Conservation (phyloP, 2,113 vertebrate species). For the Dascyllus trimaculatus region DNA sequence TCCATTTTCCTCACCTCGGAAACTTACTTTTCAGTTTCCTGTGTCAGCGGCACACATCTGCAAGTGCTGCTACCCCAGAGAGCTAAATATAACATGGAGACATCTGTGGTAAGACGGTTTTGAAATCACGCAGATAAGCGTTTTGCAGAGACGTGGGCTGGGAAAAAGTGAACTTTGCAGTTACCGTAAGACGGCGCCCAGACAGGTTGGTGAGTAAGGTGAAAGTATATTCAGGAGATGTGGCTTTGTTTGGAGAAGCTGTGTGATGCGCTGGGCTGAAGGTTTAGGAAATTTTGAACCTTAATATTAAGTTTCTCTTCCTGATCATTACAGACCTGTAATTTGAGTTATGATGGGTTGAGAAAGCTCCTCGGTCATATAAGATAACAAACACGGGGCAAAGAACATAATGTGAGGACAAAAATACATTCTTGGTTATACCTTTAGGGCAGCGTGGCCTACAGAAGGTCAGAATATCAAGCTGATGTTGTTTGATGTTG, state of each 20-base stretch:
- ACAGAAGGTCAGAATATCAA: conserved; percentile 1
- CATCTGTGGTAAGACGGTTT: conserved; percentile 57
- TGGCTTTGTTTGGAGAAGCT: conserved; percentile 39
- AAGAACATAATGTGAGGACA: conserved; percentile 23
- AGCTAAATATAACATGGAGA: conserved; percentile 69
- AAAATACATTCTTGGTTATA: conserved; percentile 40
- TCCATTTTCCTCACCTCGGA: conserved; percentile 51
- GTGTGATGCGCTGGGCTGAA: conserved; percentile 24
- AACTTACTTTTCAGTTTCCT: conserved; percentile 47
- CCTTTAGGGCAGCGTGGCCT: conserved; percentile 9
- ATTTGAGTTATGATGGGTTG: conserved; percentile 51
- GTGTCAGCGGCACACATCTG: conserved; percentile 32
- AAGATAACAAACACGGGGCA: conserved; percentile 47
- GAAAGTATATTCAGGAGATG: conserved; percentile 4
- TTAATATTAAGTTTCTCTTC: conserved; percentile 55
- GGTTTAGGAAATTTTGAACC: conserved; percentile 21
- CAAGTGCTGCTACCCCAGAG: conserved; percentile 53
- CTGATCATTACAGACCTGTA: conserved; percentile 51
- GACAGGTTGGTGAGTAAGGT: conserved; percentile 35
- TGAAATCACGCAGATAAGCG: conserved; percentile 62
- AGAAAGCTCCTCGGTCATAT: conserved; percentile 13
- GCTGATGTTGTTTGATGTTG: background rate
- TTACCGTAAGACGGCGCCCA: conserved; percentile 28
- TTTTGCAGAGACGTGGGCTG: conserved; percentile 48
- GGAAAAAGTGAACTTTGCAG: conserved; percentile 44